Percentiles rank a stretch among this genome's conserved stretches.
phyloP scores from a whole-genome alignment of 2,113 vertebrate genomes.

The Halichoeres trimaculatus region DNA sequence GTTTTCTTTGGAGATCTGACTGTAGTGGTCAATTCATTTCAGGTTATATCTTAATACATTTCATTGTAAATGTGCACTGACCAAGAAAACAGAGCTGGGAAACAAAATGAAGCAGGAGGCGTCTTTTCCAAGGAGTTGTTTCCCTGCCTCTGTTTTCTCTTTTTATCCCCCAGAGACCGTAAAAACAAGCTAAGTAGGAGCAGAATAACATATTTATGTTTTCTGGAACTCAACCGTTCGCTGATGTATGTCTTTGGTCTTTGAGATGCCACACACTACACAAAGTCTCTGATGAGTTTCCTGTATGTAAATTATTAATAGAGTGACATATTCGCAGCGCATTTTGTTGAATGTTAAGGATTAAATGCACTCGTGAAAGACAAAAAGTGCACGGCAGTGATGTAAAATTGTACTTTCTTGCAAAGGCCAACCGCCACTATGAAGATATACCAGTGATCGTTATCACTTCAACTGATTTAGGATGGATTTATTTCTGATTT shows the following conservation, averaged over 20 bases:
- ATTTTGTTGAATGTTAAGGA: constrained; percentile 58
- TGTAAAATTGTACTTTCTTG: constrained; percentile 32
- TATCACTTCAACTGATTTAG: constrained; percentile 33
- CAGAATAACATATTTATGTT: constrained; percentile 47
- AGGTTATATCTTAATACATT: constrained; percentile 42
- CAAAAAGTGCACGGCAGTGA: constrained; percentile 52
- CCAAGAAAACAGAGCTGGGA: constrained; percentile 18
- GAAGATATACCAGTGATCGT: constrained; percentile 56
- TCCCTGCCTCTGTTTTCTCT: neutral
- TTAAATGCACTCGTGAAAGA: constrained; percentile 48
- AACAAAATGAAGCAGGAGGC: constrained; percentile 20
- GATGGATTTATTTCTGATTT: constrained; percentile 44
- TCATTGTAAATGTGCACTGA: constrained; percentile 53
- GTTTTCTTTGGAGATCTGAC: constrained; percentile 23
- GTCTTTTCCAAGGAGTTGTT: constrained; percentile 28
- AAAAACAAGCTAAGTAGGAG: constrained; percentile 38
- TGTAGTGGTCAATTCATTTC: constrained; percentile 30
- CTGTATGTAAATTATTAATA: constrained; percentile 64
- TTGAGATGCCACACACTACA: constrained; percentile 58
- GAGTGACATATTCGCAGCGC: constrained; percentile 52
- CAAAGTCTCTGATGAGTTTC: constrained; percentile 48
- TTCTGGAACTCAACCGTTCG: constrained; percentile 36
- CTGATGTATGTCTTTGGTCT: constrained; percentile 31
- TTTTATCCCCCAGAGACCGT: constrained; percentile 22
- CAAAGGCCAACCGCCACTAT: constrained; percentile 45